These are phyloP conservation scores for Cryptotis parvus DNA, from an alignment of 2,113 vertebrate genomes.

Conservation along the genomic window DNA sequence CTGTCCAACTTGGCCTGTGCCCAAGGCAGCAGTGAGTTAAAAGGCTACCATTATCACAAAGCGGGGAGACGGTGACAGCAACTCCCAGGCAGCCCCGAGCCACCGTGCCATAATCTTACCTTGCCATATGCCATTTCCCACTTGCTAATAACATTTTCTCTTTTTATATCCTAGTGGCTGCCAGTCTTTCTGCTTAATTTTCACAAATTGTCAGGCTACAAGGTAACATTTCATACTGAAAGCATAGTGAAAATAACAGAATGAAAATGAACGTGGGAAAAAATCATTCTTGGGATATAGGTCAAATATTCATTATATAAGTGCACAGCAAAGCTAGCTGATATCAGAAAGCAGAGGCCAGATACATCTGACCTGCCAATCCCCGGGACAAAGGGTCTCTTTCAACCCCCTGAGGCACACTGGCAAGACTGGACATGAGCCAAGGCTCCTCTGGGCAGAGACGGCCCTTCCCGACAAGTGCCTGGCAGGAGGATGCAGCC, in stretches of 20 bases:
- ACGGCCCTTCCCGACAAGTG: not conserved
- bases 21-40: not conserved
- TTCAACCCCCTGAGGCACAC: not conserved
- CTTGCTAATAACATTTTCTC: not conserved
- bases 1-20: not conserved
- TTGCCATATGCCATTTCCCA: not conserved
- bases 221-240: not conserved
- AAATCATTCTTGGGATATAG: not conserved
- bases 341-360: conserved; percentile 13
- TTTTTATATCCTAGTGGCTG: not conserved
- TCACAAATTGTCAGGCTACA: not conserved
- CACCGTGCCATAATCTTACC: not conserved
- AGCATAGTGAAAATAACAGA: not conserved
- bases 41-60: not conserved
- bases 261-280: not conserved
- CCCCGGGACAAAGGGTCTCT: conserved; percentile 8
- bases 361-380: not conserved
- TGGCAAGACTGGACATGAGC: not conserved
- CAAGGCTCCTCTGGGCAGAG: not conserved
- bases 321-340: not conserved
- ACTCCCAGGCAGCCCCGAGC: not conserved
- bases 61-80: not conserved
- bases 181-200: not conserved
- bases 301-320: conserved; percentile 34
- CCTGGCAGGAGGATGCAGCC: not conserved